phyloP scores from a whole-genome alignment of 2,797 vertebrate species.

The Allobates femoralis region DNA sequence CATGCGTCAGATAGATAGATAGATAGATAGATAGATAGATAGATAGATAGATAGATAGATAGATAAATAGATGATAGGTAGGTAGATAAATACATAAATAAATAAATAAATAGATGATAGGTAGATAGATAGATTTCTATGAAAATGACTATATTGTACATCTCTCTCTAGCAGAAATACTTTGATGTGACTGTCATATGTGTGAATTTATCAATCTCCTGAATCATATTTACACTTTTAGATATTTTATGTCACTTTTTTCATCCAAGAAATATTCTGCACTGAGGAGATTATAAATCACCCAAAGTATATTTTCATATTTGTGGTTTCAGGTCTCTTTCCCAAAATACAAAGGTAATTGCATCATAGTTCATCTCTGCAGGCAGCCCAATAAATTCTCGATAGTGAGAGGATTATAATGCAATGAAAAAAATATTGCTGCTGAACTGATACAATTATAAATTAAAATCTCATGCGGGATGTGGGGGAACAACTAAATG shows the following conservation, averaged over 20 bases:
- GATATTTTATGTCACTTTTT: background rate
- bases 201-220: background rate
- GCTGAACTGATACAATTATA: conserved; percentile 5
- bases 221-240: background rate
- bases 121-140: background rate
- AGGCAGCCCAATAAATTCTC: conserved; percentile 1
- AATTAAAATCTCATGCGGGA: background rate
- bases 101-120: no score
- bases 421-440: conserved; percentile 19
- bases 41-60: no score
- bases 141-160: background rate
- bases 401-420: background rate
- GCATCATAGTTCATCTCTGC: background rate
- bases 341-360: conserved; percentile 25
- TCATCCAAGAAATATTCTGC: background rate
- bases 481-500: background rate
- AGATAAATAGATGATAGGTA: no score
- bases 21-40: no score
- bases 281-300: background rate
- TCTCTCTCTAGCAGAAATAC: background rate
- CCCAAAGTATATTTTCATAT: background rate
- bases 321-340: background rate
- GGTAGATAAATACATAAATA: no score
- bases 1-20: no score
- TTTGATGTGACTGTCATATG: background rate